Evolutionary conservation across 2,113 vertebrate species (phyloP), one percentile per base, ranked within the genome.

Genomic region (Tychaedon coryphoeus): DNA sequence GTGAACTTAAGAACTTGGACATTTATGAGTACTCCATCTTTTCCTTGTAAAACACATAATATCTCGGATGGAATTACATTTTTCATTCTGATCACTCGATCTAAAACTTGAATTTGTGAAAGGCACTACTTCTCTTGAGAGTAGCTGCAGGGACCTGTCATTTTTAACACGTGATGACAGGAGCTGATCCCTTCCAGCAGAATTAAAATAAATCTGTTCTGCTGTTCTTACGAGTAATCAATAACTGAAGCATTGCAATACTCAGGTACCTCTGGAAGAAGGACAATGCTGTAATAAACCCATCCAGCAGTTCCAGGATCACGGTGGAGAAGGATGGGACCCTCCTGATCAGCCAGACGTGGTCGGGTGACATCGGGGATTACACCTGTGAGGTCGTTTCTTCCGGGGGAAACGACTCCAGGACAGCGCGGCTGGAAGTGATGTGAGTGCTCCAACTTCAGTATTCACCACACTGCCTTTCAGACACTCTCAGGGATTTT

Each of bases 281-380:
- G 82, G 98, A 99, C 61, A 97, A 96, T 0, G 34, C 91, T 40
- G 66, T 96, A 7, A 98, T 99, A 82, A 97, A 97, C 43, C 97
- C 98, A 5, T 96, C 98, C 42, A 96, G 97, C 74, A 99, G 98
- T 31, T 99, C 99, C 17, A 98, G 99, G 72, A 97, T 99, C 25
- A 97, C 98, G 5, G 94, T 99, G 6, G 98, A 98, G 51, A 86
- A 97, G 54, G 98, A 98, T 1, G 99, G 99, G 26, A 98, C 98
- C 29, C 99, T 99, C 48, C 97, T 98, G 54, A 99, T 99, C 90
- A 99, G 98, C 95, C 99, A 99, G 96, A 99, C 99, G 0, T 99
- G 99, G 99, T 99, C 99, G 1, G 99, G 99, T 2, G 99, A 99
- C 98, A 99, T 99, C 0, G 99, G 99, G 6, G 99, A 99, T 95